Percentiles rank a stretch among this genome's conserved stretches.
These are phyloP conservation scores for Glaucidium brasilianum DNA, from an alignment of 2,113 vertebrate species.

Conservation along the genomic window DNA sequence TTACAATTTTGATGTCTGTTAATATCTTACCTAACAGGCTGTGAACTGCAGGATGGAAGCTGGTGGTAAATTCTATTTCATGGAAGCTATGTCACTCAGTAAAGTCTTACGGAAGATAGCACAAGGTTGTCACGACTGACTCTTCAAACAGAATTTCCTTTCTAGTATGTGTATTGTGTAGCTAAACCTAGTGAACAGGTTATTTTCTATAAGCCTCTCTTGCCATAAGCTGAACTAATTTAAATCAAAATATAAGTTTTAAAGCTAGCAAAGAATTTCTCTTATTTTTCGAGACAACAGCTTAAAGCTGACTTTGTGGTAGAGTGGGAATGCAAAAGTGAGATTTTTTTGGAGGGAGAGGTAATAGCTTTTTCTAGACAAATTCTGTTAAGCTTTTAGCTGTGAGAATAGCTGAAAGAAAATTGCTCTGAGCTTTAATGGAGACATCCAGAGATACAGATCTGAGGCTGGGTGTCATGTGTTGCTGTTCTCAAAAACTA, in stretches of 20 bases:
- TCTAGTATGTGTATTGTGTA: not conserved
- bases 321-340: not conserved
- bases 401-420: not conserved
- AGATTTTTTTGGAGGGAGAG: not conserved
- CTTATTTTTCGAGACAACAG: not conserved
- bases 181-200: not conserved
- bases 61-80: not conserved
- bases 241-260: not conserved
- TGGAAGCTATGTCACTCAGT: not conserved
- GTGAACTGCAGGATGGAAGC: not conserved
- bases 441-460: not conserved
- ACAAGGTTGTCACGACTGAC: not conserved
- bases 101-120: not conserved
- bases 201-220: not conserved
- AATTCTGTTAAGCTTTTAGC: not conserved
- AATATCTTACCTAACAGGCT: not conserved
- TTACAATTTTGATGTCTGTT: not conserved
- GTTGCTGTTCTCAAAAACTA: not conserved
- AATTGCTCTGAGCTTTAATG: not conserved
- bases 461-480: not conserved
- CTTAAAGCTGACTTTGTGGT: not conserved
- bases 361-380: not conserved
- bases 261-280: not conserved
- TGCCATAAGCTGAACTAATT: not conserved
- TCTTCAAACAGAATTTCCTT: not conserved